These are phyloP conservation scores for Microcebus jonahi DNA, from an alignment of 2,113 vertebrate species.

Conservation along the genomic window DNA sequence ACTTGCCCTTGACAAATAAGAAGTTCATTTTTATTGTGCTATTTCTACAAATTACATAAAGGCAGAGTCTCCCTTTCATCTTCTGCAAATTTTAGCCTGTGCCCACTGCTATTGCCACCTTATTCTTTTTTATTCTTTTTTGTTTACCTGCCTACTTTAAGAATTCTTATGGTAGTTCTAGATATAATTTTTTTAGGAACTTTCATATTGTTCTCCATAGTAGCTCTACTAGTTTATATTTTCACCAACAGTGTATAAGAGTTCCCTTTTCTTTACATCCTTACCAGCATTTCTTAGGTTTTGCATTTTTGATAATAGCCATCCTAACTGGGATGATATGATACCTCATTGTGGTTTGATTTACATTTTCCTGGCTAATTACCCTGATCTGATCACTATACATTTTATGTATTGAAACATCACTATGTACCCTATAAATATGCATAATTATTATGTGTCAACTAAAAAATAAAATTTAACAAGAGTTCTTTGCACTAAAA, in stretches of 20 bases:
- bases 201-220: neutral
- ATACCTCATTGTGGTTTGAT: neutral
- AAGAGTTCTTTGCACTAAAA: neutral
- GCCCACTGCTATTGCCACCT: neutral
- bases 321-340: neutral
- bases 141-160: neutral
- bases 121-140: neutral
- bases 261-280: no score
- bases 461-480: neutral
- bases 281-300: no score
- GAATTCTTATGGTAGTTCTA: neutral
- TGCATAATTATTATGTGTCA: neutral
- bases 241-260: no score
- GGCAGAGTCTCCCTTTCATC: neutral
- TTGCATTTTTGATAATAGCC: neutral
- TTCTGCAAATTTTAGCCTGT: neutral
- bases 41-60: slow-evolving; percentile 22
- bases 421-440: neutral
- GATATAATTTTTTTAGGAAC: neutral
- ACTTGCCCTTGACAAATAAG: neutral
- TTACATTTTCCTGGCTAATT: neutral
- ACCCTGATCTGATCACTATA: neutral
- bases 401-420: neutral
- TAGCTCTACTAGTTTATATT: no score
- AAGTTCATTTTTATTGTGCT: neutral